Conservation (phyloP, 2,797 vertebrate species). For the Tympanoctomys barrerae region DNA sequence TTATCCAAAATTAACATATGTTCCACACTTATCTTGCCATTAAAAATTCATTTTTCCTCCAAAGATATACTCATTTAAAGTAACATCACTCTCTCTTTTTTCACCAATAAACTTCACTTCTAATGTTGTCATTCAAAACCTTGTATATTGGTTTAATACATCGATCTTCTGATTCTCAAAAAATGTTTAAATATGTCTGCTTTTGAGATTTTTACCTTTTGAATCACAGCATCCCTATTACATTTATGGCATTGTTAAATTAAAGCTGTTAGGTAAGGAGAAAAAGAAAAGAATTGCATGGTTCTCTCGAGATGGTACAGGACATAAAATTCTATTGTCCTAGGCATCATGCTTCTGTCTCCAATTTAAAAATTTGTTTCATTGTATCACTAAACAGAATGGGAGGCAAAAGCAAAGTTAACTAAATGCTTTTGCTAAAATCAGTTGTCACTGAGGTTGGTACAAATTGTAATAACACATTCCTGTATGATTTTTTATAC, state of each 20-base stretch:
- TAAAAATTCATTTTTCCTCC: slow-evolving; percentile 60
- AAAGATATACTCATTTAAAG: slow-evolving; percentile 27
- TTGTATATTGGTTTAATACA: background rate
- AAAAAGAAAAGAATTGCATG: background rate
- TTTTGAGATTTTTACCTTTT: slow-evolving; percentile 14
- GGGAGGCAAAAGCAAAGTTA: background rate
- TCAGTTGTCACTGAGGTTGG: background rate
- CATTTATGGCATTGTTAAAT: background rate
- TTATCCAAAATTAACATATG: slow-evolving; percentile 67
- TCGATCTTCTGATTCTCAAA: slow-evolving; percentile 38
- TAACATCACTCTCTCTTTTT: slow-evolving; percentile 50
- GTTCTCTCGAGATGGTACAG: background rate
- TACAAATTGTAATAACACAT: background rate
- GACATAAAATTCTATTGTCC: background rate
- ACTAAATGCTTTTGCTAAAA: background rate
- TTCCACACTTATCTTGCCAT: slow-evolving; percentile 50
- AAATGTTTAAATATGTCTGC: background rate
- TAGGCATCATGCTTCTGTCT: background rate
- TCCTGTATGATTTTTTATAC: background rate
- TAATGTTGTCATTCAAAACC: slow-evolving; percentile 26
- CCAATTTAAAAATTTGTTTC: background rate
- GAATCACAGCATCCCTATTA: background rate
- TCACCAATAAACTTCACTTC: slow-evolving; percentile 42
- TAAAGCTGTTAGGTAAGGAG: background rate
- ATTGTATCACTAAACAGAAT: background rate